Conservation (phyloP, 2,888 invertebrate genomes). For the Adelognathus sp. region DNA sequence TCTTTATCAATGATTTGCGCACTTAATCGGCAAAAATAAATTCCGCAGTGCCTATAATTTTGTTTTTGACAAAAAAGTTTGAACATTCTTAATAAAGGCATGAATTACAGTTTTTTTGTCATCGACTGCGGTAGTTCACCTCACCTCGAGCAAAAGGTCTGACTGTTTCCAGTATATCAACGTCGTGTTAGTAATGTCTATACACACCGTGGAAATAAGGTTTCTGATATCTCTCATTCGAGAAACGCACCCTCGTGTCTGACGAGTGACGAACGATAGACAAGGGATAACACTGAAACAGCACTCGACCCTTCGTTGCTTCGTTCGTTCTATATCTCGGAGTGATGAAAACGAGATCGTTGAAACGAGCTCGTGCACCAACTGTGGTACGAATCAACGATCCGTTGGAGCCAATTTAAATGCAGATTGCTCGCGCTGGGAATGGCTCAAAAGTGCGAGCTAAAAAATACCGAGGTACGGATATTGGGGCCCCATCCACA, state of each 20-base stretch:
- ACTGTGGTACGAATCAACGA: slow-evolving; percentile 41
- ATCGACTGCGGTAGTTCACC: neutral
- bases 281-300: slow-evolving; percentile 1
- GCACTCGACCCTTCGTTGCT: neutral
- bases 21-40: too few relatives aligned
- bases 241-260: neutral
- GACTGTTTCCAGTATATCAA: neutral
- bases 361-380: slow-evolving; percentile 2
- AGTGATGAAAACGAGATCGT: slow-evolving; percentile 11
- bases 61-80: too few relatives aligned
- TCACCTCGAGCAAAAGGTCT: neutral
- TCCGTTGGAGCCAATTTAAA: slow-evolving; percentile 73
- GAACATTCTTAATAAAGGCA: too few relatives aligned
- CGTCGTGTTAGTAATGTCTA: neutral
- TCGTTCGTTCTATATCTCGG: neutral
- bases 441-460: slow-evolving; percentile 3
- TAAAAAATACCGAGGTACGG: neutral
- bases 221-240: neutral
- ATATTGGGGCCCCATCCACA: slow-evolving; percentile 23
- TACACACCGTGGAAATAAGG: neutral
- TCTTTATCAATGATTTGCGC: too few relatives aligned
- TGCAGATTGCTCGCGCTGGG: slow-evolving; percentile 68
- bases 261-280: slow-evolving; percentile 17
- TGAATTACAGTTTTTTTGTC: too few relatives aligned
- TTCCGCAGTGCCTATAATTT: too few relatives aligned